Percentiles rank a stretch among this genome's conserved stretches.
These are phyloP conservation scores for Alectoris magna DNA, from an alignment of 2,797 vertebrate genomes.

Conservation along the genomic window DNA sequence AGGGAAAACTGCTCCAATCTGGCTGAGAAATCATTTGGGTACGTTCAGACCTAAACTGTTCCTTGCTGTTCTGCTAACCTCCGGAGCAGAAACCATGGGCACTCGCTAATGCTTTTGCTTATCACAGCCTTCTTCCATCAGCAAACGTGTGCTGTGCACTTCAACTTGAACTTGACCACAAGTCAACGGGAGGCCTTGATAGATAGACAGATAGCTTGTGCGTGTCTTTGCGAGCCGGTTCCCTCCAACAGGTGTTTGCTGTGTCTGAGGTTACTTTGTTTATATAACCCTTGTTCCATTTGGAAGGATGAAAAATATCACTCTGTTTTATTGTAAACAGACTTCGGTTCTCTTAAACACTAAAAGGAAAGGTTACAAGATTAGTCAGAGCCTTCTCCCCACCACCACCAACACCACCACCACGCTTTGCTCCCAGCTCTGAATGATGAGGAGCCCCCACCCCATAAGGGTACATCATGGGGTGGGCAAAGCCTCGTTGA, in stretches of 20 bases:
- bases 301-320: constrained; percentile 88
- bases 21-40: neutral
- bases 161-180: constrained; percentile 58
- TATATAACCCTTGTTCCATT: constrained; percentile 88
- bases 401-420: neutral
- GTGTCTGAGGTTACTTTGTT: constrained; percentile 88
- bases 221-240: constrained; percentile 34
- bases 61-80: neutral
- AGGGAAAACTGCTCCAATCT: neutral
- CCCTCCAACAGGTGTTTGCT: constrained; percentile 90
- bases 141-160: neutral
- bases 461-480: neutral
- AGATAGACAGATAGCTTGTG: neutral
- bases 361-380: constrained; percentile 82
- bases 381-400: constrained; percentile 81
- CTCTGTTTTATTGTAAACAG: constrained; percentile 84
- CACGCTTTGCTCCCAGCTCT: neutral
- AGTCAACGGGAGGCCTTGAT: constrained; percentile 30
- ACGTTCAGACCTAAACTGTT: neutral
- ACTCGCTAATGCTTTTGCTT: neutral
- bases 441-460: neutral
- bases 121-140: neutral
- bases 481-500: accelerated
- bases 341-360: constrained; percentile 81
- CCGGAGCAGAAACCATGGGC: neutral